phyloP scores from a whole-genome alignment of 2,888 invertebrate genomes.

The Exephanes ischioxanthus region DNA sequence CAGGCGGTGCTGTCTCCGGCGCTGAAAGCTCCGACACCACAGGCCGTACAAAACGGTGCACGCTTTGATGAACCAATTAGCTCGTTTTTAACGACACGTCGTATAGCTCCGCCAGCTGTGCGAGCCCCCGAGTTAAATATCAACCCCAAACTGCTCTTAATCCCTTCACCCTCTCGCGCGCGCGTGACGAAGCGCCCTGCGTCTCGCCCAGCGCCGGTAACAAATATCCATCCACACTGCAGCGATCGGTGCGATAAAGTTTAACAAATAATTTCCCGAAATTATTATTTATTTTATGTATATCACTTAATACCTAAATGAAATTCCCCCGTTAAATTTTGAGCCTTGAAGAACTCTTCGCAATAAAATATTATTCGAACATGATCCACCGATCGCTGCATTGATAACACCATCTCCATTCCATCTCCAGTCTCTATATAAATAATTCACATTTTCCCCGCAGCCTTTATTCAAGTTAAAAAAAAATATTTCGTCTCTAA shows the following conservation, averaged over 20 bases:
- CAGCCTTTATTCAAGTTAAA: too few relatives aligned
- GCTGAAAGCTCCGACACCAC: constrained; percentile 18
- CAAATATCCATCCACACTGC: constrained; percentile 37
- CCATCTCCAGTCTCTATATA: too few relatives aligned
- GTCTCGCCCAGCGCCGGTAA: constrained; percentile 11
- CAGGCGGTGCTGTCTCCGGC: constrained; percentile 5
- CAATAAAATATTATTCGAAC: too few relatives aligned
- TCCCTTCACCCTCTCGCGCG: constrained; percentile 64
- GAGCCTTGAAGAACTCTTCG: background rate
- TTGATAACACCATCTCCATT: too few relatives aligned
- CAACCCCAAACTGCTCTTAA: constrained; percentile 78
- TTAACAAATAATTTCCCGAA: background rate
- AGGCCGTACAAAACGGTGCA: constrained; percentile 68
- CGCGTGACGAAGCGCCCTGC: constrained; percentile 36
- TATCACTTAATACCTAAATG: background rate
- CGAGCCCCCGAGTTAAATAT: constrained; percentile 77
- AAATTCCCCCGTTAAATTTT: background rate
- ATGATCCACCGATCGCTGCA: too few relatives aligned
- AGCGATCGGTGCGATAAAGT: constrained; percentile 15
- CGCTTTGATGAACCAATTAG: constrained; percentile 80
- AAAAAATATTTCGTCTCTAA: too few relatives aligned
- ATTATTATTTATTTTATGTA: background rate
- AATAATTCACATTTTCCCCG: too few relatives aligned
- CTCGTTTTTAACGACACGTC: constrained; percentile 78
- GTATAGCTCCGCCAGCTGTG: constrained; percentile 75